Evolutionary conservation across 2,888 invertebrate genomes (phyloP), one percentile per base, ranked within the genome.

Genomic region (Hypselothyrea guttata): DNA sequence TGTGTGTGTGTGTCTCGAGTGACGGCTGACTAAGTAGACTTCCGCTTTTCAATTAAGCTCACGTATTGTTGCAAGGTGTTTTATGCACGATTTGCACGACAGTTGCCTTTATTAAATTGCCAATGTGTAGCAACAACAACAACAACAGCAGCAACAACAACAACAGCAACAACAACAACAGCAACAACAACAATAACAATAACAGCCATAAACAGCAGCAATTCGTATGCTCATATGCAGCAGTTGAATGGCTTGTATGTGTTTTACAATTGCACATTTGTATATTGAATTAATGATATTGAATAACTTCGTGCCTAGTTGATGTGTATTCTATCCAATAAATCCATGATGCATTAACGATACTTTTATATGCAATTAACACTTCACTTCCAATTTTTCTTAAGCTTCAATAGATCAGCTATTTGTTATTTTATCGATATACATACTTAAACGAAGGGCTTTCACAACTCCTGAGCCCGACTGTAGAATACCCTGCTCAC

Each of bases 11-110:
- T 59, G 46, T 63, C 56, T 47, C 55, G 64, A 67, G 60, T 60
- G 71, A 74, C 53, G 60, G 57, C 65, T 62, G 75, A 62, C 84
- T 83, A 83, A 79, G 84, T 75, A 75, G 76, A 69, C 84, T 79
- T 85, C 84, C 84, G 86, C 72, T 85, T 85, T 79, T 84, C 85
- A 84, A 84, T 77, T 84, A 84, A 84, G 75, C 63, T 46, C 73
- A 75, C 86, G 75, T 69, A 69, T 75, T 83, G 84, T 75, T 79
- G 69, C 62, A 65, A 84, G 76, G 84, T 85, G 76, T 84, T 83
- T 85, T 70, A 85, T 85, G 81, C 73, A 72, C 76, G 76, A 75
- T 85, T 83, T 83, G 81, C 86, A 85, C 79, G 84, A 75, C 72
- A 75, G 61, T 63, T 75, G 61, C 57, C 56, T 68, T 68, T 71